Conservation (phyloP, 2,797 vertebrate species). For the Amazona finschi region DNA sequence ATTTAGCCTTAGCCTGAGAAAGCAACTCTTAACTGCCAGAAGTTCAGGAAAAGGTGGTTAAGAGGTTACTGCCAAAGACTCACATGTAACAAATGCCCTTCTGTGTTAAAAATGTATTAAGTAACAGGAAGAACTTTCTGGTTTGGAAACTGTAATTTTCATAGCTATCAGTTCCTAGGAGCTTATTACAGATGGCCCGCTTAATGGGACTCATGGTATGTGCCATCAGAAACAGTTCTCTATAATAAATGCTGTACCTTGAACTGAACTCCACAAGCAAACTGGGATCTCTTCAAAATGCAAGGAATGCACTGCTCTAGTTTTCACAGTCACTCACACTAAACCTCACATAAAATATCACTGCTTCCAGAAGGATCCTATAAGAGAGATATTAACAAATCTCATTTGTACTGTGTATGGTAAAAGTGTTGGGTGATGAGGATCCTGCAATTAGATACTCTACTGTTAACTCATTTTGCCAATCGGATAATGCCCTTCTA, state of each 20-base stretch:
- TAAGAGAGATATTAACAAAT: background rate
- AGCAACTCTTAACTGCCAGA: background rate
- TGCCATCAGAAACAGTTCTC: background rate
- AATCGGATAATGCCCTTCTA: background rate
- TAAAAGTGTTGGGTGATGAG: background rate
- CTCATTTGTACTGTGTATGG: background rate
- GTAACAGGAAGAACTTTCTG: constrained; percentile 24
- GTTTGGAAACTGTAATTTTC: constrained; percentile 29
- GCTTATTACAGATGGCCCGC: background rate
- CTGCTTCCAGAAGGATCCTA: background rate
- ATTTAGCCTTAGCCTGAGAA: constrained; percentile 19
- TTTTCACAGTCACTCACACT: background rate
- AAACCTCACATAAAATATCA: background rate
- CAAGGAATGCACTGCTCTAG: background rate
- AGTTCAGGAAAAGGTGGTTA: constrained; percentile 35
- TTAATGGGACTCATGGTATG: background rate
- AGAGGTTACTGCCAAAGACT: constrained; percentile 42
- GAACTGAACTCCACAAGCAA: background rate
- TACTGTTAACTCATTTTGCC: background rate
- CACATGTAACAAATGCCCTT: constrained; percentile 25
- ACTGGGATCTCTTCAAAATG: background rate
- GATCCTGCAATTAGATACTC: background rate
- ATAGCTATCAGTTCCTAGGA: background rate
- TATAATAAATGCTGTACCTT: background rate
- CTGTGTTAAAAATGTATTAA: constrained; percentile 3